Evolutionary conservation across 2,888 invertebrate species (phyloP).

Genomic region (Carcina quercana): DNA sequence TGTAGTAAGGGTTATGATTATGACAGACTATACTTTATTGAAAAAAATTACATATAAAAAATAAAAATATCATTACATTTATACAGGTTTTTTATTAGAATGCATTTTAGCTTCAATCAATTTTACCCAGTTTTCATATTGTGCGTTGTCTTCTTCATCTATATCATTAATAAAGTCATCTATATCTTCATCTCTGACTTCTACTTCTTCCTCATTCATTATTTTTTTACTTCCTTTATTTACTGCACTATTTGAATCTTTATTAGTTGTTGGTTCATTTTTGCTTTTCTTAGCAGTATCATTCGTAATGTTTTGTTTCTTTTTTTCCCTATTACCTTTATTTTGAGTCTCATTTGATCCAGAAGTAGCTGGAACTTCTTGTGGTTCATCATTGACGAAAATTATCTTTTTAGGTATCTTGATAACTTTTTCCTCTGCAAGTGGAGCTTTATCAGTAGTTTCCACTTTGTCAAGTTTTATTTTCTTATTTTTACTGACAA

Average conservation of each 20-base stretch:
- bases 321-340: too few species aligned
- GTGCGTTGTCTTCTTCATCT: constrained; percentile 51
- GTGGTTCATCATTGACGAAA: constrained; percentile 24
- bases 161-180: constrained; percentile 60
- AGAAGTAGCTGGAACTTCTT: constrained; percentile 15
- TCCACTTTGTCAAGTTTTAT: not conserved
- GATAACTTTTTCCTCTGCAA: constrained; percentile 3
- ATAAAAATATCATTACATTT: too few species aligned
- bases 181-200: constrained; percentile 58
- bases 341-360: too few species aligned
- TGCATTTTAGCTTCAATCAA: constrained; percentile 54
- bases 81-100: constrained; percentile 33
- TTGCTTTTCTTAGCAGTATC: too few species aligned
- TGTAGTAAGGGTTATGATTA: too few species aligned
- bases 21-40: too few species aligned
- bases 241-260: constrained; percentile 10
- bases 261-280: too few species aligned
- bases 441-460: not conserved
- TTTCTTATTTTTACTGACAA: not conserved
- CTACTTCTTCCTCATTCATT: constrained; percentile 37
- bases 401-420: constrained; percentile 25
- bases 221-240: constrained; percentile 17
- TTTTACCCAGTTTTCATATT: constrained; percentile 58
- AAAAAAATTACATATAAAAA: not conserved
- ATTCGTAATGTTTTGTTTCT: too few species aligned